A percentile compares a stretch with the other conserved stretches of the same genome.
phyloP scores from a whole-genome alignment of 2,888 invertebrate species.

The Baronia brevicornis region DNA sequence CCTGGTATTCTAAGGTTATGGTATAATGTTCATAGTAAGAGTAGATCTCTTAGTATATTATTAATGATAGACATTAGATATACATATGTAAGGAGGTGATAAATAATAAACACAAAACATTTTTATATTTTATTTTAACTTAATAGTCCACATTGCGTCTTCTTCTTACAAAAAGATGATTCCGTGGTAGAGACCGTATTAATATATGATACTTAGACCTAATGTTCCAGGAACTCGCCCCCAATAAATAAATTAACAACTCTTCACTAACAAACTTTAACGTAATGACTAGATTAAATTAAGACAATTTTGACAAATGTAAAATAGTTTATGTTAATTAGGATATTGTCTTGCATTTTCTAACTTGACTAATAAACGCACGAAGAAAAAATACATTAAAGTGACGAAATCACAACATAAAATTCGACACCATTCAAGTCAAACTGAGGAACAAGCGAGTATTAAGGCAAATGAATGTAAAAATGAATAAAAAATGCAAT shows the following conservation, averaged over 20 bases:
- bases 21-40: too few species aligned
- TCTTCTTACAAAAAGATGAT: constrained; percentile 49
- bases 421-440: constrained; percentile 51
- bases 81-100: too few species aligned
- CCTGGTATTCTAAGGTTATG: too few species aligned
- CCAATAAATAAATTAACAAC: constrained; percentile 50
- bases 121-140: constrained; percentile 41
- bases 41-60: too few species aligned
- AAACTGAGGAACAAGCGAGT: constrained; percentile 59
- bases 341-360: constrained; percentile 56
- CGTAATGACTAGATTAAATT: constrained; percentile 66
- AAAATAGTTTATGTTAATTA: constrained; percentile 59
- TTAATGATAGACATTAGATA: too few species aligned
- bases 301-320: constrained; percentile 47
- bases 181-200: constrained; percentile 51
- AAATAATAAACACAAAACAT: constrained; percentile 17
- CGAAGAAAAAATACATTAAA: constrained; percentile 50
- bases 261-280: constrained; percentile 62
- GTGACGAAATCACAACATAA: constrained; percentile 34
- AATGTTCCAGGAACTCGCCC: constrained; percentile 55
- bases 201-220: constrained; percentile 44
- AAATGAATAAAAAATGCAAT: constrained; percentile 57
- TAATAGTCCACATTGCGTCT: constrained; percentile 58
- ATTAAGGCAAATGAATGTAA: constrained; percentile 56
- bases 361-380: constrained; percentile 52